Percentiles rank a stretch among this genome's conserved stretches.
These are phyloP conservation scores for Omphaloscelis lunosa DNA, from an alignment of 2,888 invertebrate species.

Conservation along the genomic window DNA sequence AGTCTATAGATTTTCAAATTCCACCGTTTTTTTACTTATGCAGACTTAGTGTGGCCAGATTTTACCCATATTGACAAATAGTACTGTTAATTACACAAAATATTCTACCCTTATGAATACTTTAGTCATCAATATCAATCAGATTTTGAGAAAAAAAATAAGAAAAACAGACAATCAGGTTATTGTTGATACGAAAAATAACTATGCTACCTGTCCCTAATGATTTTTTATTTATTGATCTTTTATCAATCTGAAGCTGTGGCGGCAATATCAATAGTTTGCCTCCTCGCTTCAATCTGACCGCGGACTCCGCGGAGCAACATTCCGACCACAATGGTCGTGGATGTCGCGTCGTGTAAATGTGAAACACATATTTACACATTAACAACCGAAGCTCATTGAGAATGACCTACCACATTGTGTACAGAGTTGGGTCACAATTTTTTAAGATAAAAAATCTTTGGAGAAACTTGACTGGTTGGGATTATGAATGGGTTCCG, in stretches of 20 bases:
- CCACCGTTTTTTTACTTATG: too few relatives aligned
- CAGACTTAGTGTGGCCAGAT: too few relatives aligned
- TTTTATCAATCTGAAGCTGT: neutral
- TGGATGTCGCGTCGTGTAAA: conserved; percentile 75
- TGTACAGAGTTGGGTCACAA: conserved; percentile 76
- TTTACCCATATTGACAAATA: too few relatives aligned
- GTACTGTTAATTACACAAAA: neutral
- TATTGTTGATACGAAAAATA: neutral
- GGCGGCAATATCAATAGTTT: conserved; percentile 38
- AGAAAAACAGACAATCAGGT: neutral
- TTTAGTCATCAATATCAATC: neutral
- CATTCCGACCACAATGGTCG: conserved; percentile 62
- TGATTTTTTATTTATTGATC: neutral
- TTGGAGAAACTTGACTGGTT: conserved; percentile 35
- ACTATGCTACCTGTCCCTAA: neutral
- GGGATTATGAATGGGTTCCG: conserved; percentile 58
- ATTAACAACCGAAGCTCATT: conserved; percentile 80
- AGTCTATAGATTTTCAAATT: too few relatives aligned
- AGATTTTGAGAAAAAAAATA: neutral
- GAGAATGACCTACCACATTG: conserved; percentile 84
- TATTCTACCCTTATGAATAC: neutral
- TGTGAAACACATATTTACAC: conserved; percentile 82
- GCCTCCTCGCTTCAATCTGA: conserved; percentile 7
- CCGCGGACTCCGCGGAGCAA: conserved; percentile 33
- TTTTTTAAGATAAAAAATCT: conserved; percentile 67